Base-by-base conservation (phyloP, 1,140 invertebrate species). In the Anagrus nilaparvatae region DNA sequence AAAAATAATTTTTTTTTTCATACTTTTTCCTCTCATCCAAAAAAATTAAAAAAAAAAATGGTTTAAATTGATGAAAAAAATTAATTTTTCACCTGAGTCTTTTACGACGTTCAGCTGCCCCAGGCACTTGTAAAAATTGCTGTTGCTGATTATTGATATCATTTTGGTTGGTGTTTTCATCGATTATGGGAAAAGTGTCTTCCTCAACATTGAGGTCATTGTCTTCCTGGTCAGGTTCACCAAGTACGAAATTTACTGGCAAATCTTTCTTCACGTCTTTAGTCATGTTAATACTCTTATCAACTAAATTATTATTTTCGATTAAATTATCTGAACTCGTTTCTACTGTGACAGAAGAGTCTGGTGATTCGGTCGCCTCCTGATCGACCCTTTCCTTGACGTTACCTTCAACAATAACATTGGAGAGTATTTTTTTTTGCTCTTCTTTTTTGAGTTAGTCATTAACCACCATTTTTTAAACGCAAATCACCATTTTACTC, bases 191-290 rank as follows among this genome's bases (percentile, higher is more conserved):
- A 32, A 73, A 73, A 37, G 55, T 63, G 54, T 73, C 70, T n/a
- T n/a, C n/a, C 29, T 60, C 64, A 28, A 53, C 61, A 45, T 71
- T 69, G 29, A 56, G 53, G 33, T 69, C 64, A 44, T 67, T 63
- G 34, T 49, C 58, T 12, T 55, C 28, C 3, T 42, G 34, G 10
- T 46, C 44, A 13, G 59, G 59, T 5, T 59, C 69, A 16, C 70
- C 70, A 39, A 72, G 61, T 40, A 71, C 64, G 52, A 72, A 71
- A 50, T 67, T 71, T 25, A 71, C 69, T 38, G 62, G 38, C 36
- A 63, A 62, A 40, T 63, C 51, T n/a, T n/a, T n/a, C n/a, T n/a
- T n/a, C n/a, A n/a, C 63, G 65, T 64, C n/a, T 5, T 29, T 49
- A 46, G 20, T 24, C 44, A 12, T 34, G 5, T 18, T 21, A 19